Percentiles rank a stretch among this genome's conserved stretches.
Conservation (phyloP, 2,113 vertebrate species). For the Rattus norvegicus region DNA sequence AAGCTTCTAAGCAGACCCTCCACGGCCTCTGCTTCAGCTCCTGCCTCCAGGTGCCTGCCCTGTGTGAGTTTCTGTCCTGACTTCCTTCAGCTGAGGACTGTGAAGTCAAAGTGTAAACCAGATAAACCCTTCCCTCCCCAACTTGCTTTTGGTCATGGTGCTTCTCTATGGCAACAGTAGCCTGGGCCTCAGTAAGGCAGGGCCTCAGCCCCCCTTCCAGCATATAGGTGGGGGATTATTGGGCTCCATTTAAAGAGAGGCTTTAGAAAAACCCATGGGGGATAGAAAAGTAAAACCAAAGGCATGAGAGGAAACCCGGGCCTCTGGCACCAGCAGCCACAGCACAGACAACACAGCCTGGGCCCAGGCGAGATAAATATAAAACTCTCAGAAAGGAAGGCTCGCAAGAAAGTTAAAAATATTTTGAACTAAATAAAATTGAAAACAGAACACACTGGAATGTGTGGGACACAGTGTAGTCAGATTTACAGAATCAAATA, state of each 20-base stretch:
- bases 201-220: neutral
- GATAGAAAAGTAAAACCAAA: neutral
- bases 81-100: neutral
- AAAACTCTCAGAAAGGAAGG: neutral
- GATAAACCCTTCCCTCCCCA: neutral
- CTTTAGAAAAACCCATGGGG: neutral
- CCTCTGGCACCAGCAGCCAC: neutral
- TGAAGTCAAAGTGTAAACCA: neutral
- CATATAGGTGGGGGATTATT: rapidly evolving
- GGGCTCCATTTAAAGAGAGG: neutral
- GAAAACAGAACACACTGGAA: constrained; percentile 6
- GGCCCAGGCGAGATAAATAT: neutral
- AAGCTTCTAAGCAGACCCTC: neutral
- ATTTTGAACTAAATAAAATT: constrained; percentile 46
- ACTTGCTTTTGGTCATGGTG: neutral
- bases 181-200: neutral
- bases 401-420: constrained; percentile 30
- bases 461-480: neutral
- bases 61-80: neutral
- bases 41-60: neutral
- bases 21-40: neutral
- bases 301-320: neutral
- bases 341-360: neutral
- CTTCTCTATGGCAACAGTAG: neutral
- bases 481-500: neutral